Evolutionary conservation across 2,113 vertebrate genomes (phyloP), one percentile per base, ranked within the genome.

Genomic region (Calypte anna): DNA sequence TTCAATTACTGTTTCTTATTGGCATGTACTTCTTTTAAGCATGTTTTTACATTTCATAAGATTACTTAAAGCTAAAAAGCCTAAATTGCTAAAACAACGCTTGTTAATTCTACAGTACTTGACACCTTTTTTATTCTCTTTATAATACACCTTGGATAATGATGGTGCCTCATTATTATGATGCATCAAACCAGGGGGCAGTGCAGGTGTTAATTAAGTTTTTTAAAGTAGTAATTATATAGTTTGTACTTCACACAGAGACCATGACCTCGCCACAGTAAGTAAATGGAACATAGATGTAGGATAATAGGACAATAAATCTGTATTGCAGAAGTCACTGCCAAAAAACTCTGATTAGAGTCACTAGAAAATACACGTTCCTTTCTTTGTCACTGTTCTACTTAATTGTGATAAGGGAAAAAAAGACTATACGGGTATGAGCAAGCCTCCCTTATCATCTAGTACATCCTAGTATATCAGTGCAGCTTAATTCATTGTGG

Each of bases 161-260:
- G 50, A 70, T 57, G 8, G 12, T 54, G 43, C 21, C 72, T 93
- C 44, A 64, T 14, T 70, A 67, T 77, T 79, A 79, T 36, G 87
- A 23, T 54, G 36, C 24, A n/a, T 74, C 36, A 91, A 83, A 62
- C 68, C 68, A 89, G 67, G 22, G 22, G 67, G 59, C 50, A 82
- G 38, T 76, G 54, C 30, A 77, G n/a, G 21, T 82, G 63, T 91
- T 94, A 95, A 96, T 95, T 93, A 88, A 43, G 67, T 80, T 82
- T 89, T 88, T 33, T 25, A 21, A 84, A 94, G 62, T 79, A 86
- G 79, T 84, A 38, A 70, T 93, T 79, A 89, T 81, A 33, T 91
- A 61, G 53, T 82, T 94, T 79, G 61, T 86, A 74, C 33, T 88
- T 84, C 70, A 77, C 64, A 62, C 7, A 76, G 51, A 70, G 15